Conservation (phyloP, 2,113 vertebrate genomes). For the Brachyhypopomus occidentalis region DNA sequence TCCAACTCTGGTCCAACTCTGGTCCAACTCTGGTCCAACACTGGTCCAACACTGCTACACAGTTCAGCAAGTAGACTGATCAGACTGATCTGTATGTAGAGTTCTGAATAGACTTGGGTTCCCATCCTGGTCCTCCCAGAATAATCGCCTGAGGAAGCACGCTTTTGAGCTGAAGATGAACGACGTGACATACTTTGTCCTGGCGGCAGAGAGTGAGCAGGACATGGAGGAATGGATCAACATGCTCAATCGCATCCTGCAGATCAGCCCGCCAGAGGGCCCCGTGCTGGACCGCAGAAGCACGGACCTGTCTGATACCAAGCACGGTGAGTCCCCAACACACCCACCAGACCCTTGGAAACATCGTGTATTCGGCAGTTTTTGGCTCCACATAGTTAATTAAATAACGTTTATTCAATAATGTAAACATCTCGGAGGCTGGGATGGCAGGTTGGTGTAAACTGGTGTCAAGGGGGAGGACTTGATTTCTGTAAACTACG, state of each 20-base stretch:
- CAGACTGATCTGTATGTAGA: background rate
- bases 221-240: slow-evolving; percentile 99
- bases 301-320: slow-evolving; percentile 86
- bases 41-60: no score
- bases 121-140: slow-evolving; percentile 59
- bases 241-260: slow-evolving; percentile 92
- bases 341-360: background rate
- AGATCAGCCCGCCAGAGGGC: slow-evolving; percentile 92
- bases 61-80: no score
- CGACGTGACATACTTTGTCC: slow-evolving; percentile 96
- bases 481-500: background rate
- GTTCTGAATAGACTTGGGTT: background rate
- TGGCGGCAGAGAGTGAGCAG: slow-evolving; percentile 95
- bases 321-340: slow-evolving; percentile 78
- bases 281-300: slow-evolving; percentile 86
- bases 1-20: no score
- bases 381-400: background rate
- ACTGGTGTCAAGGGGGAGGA: background rate
- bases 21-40: no score
- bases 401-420: background rate
- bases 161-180: slow-evolving; percentile 99
- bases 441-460: background rate
- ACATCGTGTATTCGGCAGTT: background rate
- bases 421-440: background rate
- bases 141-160: slow-evolving; percentile 91